Evolutionary conservation across 2,113 vertebrate species (phyloP).

Genomic region (Gnathonemus echidnorhynchus): DNA sequence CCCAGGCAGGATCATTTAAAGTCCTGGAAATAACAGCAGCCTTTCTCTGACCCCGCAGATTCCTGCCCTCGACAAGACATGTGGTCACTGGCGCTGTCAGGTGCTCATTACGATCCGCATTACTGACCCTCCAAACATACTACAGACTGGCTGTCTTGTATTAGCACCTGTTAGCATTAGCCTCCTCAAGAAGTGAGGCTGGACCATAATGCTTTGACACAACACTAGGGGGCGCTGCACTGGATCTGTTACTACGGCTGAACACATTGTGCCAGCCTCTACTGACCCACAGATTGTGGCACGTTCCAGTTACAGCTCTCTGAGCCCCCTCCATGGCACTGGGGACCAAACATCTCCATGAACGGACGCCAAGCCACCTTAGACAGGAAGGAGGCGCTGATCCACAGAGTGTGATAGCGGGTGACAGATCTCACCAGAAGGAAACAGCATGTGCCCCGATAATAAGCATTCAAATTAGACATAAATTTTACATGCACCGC

Average conservation of each 20-base stretch:
- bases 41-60: constrained; percentile 65
- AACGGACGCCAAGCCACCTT: constrained; percentile 51
- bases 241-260: not conserved
- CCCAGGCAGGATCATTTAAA: constrained; percentile 83
- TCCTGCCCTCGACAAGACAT: constrained; percentile 34
- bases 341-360: constrained; percentile 65
- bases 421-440: constrained; percentile 82
- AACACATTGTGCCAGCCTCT: not conserved
- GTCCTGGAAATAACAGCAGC: constrained; percentile 79
- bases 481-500: constrained; percentile 98
- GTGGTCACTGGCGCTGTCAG: not conserved
- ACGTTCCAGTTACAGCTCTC: not conserved
- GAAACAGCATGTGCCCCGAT: constrained; percentile 89
- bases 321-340: not conserved
- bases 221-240: not conserved
- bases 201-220: not conserved
- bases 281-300: not conserved
- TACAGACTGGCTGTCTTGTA: not conserved
- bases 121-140: not conserved
- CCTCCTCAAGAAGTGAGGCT: not conserved
- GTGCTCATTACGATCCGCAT: not conserved
- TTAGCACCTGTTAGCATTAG: not conserved
- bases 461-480: constrained; percentile 99
- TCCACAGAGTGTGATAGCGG: not conserved
- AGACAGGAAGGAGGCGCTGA: not conserved